A percentile compares a stretch with the other conserved stretches of the same genome.
phyloP scores from a whole-genome alignment of 2,113 vertebrate genomes.

The Jacana jacana region DNA sequence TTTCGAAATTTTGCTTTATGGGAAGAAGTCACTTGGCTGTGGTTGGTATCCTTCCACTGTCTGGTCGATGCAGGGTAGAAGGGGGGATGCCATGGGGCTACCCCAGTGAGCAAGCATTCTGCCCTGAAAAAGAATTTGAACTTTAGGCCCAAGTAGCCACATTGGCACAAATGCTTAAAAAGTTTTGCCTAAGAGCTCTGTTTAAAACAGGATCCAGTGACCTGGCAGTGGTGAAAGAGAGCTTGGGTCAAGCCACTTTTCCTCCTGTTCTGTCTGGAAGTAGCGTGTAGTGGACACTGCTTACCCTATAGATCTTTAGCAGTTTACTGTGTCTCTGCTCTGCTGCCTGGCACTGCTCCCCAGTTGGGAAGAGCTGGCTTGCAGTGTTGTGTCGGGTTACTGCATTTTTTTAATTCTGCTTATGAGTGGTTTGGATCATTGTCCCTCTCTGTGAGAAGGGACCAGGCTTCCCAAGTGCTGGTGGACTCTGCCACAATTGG shows the following conservation, averaged over 20 bases:
- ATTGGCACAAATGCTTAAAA: not conserved
- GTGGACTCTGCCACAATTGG: not conserved
- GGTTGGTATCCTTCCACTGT: not conserved
- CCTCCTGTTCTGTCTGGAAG: not conserved
- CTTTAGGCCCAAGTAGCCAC: not conserved
- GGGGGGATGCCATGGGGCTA: not conserved
- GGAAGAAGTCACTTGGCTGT: not conserved
- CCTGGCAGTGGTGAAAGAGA: not conserved
- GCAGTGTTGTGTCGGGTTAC: not conserved
- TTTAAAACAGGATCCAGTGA: not conserved
- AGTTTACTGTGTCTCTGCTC: not conserved
- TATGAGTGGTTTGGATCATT: not conserved
- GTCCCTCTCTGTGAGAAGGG: not conserved
- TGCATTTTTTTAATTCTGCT: not conserved
- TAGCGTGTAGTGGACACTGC: not conserved
- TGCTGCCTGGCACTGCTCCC: not conserved
- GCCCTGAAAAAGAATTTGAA: not conserved
- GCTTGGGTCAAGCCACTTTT: not conserved
- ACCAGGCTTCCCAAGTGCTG: not conserved
- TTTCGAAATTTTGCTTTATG: not conserved
- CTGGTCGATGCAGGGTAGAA: not conserved
- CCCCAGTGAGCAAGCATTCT: not conserved
- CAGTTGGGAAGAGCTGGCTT: not conserved
- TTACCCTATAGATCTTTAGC: not conserved
- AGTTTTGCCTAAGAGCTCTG: not conserved